Percentiles rank a stretch among this genome's conserved stretches.
These are phyloP conservation scores for Xyrauchen texanus DNA, from an alignment of 2,113 vertebrate genomes.

Conservation along the genomic window DNA sequence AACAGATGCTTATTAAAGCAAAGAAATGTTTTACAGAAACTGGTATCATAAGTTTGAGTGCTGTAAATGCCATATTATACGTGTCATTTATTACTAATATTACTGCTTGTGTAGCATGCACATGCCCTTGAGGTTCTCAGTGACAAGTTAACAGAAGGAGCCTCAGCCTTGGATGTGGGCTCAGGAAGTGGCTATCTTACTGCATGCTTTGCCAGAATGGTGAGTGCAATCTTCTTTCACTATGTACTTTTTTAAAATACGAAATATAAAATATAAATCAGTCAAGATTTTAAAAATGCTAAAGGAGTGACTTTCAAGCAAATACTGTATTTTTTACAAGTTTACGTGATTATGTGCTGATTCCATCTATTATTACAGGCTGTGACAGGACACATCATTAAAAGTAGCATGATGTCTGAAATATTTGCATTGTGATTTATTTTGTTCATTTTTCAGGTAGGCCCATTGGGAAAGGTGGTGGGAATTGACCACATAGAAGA, in stretches of 20 bases:
- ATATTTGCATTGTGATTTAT: neutral
- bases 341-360: too few relatives aligned
- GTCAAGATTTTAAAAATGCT: too few relatives aligned
- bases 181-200: constrained; percentile 91
- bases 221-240: constrained; percentile 58
- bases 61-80: neutral
- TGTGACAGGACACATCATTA: too few relatives aligned
- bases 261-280: neutral
- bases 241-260: neutral
- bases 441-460: constrained; percentile 68
- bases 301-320: neutral
- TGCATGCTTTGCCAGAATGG: constrained; percentile 89
- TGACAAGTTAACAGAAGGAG: constrained; percentile 84
- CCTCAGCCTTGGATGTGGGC: constrained; percentile 85
- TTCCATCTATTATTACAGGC: too few relatives aligned
- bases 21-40: too few relatives aligned
- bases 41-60: neutral
- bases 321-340: too few relatives aligned
- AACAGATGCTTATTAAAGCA: too few relatives aligned
- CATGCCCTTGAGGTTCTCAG: constrained; percentile 85
- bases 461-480: constrained; percentile 81
- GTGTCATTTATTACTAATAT: neutral
- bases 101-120: constrained; percentile 78
- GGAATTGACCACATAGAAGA: constrained; percentile 88
- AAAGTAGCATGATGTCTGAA: neutral